phyloP scores from a whole-genome alignment of 2,888 invertebrate species.

The Acleris literana region DNA sequence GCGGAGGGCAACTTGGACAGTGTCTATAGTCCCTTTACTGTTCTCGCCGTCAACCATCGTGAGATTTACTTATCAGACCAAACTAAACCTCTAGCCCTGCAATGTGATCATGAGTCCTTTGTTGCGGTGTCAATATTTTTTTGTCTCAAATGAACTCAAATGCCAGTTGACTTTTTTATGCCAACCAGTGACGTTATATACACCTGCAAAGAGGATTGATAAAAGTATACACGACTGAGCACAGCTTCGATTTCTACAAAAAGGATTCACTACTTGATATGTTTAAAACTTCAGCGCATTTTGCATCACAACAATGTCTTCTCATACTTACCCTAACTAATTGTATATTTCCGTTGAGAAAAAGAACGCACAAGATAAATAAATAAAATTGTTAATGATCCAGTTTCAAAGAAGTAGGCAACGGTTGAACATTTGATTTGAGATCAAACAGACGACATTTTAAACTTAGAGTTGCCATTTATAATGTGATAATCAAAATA shows the following conservation, averaged over 20 bases:
- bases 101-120: slow-evolving; percentile 27
- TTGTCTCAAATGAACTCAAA: not conserved
- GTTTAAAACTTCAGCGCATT: too few species aligned
- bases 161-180: slow-evolving; percentile 24
- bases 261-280: not conserved
- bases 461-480: slow-evolving; percentile 21
- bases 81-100: slow-evolving; percentile 9
- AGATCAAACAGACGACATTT: slow-evolving; percentile 29
- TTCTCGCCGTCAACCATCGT: slow-evolving; percentile 69
- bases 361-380: slow-evolving; percentile 6
- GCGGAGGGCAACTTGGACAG: slow-evolving; percentile 91
- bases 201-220: slow-evolving; percentile 44
- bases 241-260: not conserved
- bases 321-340: slow-evolving; percentile 10
- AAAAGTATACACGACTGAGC: not conserved
- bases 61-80: slow-evolving; percentile 13
- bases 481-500: not conserved
- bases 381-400: slow-evolving; percentile 1
- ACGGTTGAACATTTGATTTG: slow-evolving; percentile 19
- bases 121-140: slow-evolving; percentile 29
- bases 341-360: not conserved
- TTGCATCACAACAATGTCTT: not conserved
- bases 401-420: slow-evolving; percentile 12
- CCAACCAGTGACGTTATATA: slow-evolving; percentile 26
- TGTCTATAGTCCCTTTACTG: slow-evolving; percentile 68